Evolutionary conservation across 2,888 invertebrate genomes (phyloP), one percentile per base, ranked within the genome.

Genomic region (Isotomurus palustris): DNA sequence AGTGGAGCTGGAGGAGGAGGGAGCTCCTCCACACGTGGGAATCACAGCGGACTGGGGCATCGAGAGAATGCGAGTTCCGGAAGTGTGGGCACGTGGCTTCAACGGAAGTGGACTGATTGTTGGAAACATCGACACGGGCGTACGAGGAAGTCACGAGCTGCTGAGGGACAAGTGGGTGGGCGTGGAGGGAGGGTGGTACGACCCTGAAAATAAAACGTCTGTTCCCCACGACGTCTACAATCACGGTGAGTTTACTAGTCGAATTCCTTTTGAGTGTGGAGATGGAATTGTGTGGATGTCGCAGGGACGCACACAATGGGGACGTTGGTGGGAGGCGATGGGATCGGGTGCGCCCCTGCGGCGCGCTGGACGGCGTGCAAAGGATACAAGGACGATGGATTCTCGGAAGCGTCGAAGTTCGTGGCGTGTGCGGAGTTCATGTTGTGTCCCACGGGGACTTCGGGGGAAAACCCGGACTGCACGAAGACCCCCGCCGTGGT

Each of bases 401-500:
- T 8, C 8, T 8, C 32, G 8, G 8, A 10, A 10, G 32, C 8
- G 32, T 10, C 8, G 8, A 14, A 14, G 8, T 32, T 58, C 2
- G 28, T 49, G 3, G 41, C 32, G 1, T 58, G 58, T 32, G 58
- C 48, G 1, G 41, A 58, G 29, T 58, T 48, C 49, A 53, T 58
- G 49, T 44, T 58, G 3, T n/a, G 21, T 14, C 58, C 58, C 17
- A 57, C 57, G 1, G 48, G 47, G 10, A 29, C 57, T 6, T 35
- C 52, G 24, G 57, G 57, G 17, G 35, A 25, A 19, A 43, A 44
- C 25, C 41, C 48, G 3, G 35, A 53, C 10, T 29, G 43, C 10
- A n/a, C 47, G 2, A 32, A 27, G 21, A 49, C 49, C 25, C 58
- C 58, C 1, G 53, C 53, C 32, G 50, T 58, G 1, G 53, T 53